Evolutionary conservation across 2,113 vertebrate genomes (phyloP).

Genomic region (Pachypanchax playfairii): DNA sequence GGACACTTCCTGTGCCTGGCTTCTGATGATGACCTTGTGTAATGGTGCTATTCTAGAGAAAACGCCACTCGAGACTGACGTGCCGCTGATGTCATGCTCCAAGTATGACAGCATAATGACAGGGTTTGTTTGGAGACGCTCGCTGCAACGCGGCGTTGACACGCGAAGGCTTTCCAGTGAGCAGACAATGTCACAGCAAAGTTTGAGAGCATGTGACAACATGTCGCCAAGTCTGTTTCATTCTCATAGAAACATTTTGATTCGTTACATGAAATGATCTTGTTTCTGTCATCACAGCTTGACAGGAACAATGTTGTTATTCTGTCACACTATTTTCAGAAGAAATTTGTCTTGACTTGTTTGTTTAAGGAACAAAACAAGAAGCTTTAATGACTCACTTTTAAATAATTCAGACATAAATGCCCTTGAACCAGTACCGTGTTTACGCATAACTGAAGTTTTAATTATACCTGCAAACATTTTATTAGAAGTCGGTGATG

Average conservation of each 20-base stretch:
- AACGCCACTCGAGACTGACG: constrained; percentile 34
- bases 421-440: not conserved
- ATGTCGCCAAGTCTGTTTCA: not conserved
- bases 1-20: constrained; percentile 20
- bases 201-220: not conserved
- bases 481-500: too few species aligned
- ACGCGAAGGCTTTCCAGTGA: constrained; percentile 19
- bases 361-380: not conserved
- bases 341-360: not conserved
- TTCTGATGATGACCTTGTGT: constrained; percentile 51
- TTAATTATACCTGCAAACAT: not conserved
- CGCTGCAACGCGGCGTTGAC: constrained; percentile 22
- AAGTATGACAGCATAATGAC: constrained; percentile 62
- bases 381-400: not conserved
- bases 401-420: not conserved
- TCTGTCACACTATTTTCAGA: not conserved
- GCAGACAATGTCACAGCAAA: not conserved
- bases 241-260: not conserved
- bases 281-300: not conserved
- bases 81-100: constrained; percentile 60
- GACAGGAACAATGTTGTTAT: not conserved
- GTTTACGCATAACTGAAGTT: too few species aligned
- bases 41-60: constrained; percentile 36
- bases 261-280: too few species aligned
- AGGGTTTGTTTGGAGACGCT: constrained; percentile 41